A percentile compares a stretch with the other conserved stretches of the same genome.
Evolutionary conservation across 2,888 invertebrate genomes (phyloP).

Genomic region (Polydrusus cervinus): DNA sequence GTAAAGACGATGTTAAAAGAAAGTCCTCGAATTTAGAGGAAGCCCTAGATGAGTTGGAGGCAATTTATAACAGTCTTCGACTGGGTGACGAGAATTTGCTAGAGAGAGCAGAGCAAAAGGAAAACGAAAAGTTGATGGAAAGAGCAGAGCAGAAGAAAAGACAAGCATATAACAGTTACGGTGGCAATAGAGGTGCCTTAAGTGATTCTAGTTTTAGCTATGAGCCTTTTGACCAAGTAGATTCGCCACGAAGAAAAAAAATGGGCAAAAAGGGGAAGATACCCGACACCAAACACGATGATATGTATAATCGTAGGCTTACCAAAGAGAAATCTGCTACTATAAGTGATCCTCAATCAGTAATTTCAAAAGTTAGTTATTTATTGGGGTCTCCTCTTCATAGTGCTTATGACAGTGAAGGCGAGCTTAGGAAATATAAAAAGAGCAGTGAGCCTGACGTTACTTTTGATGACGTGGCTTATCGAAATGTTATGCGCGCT

Average conservation of each 20-base stretch:
- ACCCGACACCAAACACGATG: slow-evolving; percentile 82
- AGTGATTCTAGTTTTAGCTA: slow-evolving; percentile 70
- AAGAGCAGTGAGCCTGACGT: slow-evolving; percentile 83
- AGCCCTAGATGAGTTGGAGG: slow-evolving; percentile 90
- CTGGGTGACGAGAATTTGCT: slow-evolving; percentile 87
- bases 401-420: slow-evolving; percentile 74
- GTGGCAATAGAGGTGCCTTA: slow-evolving; percentile 64
- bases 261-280: slow-evolving; percentile 70
- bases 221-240: slow-evolving; percentile 66
- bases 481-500: slow-evolving; percentile 85
- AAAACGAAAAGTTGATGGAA: slow-evolving; percentile 69
- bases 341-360: slow-evolving; percentile 71
- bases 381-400: slow-evolving; percentile 81
- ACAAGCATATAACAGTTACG: slow-evolving; percentile 60
- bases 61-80: slow-evolving; percentile 92
- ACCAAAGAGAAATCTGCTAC: slow-evolving; percentile 75
- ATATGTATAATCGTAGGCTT: slow-evolving; percentile 86
- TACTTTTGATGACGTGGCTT: slow-evolving; percentile 88
- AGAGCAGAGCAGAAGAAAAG: slow-evolving; percentile 61
- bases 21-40: slow-evolving; percentile 90
- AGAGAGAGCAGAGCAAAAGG: slow-evolving; percentile 85
- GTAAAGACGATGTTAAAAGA: slow-evolving; percentile 68
- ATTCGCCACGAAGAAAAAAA: slow-evolving; percentile 65
- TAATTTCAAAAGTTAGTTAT: slow-evolving; percentile 76
- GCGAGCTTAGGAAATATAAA: slow-evolving; percentile 56